A percentile compares a stretch with the other conserved stretches of the same genome.
phyloP scores from a whole-genome alignment of 2,797 vertebrate species.

The Thamnophis elegans region DNA sequence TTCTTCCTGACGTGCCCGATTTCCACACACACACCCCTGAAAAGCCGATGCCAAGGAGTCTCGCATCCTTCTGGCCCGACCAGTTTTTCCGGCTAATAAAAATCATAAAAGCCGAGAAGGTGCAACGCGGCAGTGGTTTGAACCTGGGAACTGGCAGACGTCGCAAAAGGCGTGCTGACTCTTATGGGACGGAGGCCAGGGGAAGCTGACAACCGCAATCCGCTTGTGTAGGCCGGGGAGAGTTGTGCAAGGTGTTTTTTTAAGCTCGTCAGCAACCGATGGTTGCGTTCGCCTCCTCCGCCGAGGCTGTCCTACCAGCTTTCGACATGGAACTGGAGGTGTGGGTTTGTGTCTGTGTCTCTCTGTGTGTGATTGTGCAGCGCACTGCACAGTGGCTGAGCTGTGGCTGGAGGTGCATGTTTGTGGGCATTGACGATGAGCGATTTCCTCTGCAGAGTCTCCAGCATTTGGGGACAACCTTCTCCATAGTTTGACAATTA shows the following conservation, averaged over 20 bases:
- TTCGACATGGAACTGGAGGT: neutral
- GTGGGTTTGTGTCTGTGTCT: neutral
- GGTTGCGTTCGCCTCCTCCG: neutral
- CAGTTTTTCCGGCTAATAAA: neutral
- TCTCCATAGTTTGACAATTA: neutral
- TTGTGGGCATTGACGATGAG: neutral
- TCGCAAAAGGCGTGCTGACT: neutral
- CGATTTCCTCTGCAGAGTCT: neutral
- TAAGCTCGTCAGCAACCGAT: neutral
- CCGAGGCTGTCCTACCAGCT: neutral
- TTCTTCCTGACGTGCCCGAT: constrained; percentile 22
- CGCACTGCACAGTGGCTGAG: too few species aligned
- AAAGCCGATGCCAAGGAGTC: constrained; percentile 2
- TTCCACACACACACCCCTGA: constrained; percentile 29
- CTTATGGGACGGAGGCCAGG: neutral
- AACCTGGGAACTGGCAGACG: neutral
- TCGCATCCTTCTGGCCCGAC: neutral
- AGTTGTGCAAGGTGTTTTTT: neutral
- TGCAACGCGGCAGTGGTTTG: neutral
- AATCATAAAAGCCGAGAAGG: neutral
- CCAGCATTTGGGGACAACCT: neutral
- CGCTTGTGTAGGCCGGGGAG: too few species aligned
- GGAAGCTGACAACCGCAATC: neutral
- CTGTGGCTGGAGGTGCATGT: neutral
- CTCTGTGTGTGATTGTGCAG: neutral